Conservation (phyloP, 2,797 vertebrate genomes). For the Neosalanx taihuensis region DNA sequence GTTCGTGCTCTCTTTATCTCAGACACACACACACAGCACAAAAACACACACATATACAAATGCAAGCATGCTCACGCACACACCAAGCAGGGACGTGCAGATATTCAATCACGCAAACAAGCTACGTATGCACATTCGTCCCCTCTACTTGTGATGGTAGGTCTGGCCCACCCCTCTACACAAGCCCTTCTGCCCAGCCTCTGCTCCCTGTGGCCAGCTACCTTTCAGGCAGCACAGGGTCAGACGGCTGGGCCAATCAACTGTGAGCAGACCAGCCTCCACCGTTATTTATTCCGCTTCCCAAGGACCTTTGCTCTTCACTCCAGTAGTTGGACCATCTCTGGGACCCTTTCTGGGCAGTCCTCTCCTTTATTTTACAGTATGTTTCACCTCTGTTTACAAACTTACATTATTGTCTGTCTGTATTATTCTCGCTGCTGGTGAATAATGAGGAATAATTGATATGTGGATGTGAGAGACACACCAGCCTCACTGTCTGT, state of each 20-base stretch:
- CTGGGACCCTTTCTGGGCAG: slow-evolving; percentile 16
- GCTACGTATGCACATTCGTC: slow-evolving; percentile 32
- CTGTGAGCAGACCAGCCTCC: slow-evolving; percentile 38
- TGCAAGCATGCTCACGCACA: slow-evolving; percentile 9
- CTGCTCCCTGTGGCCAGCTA: slow-evolving; percentile 33
- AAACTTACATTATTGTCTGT: slow-evolving; percentile 44
- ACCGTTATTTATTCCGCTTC: slow-evolving; percentile 70
- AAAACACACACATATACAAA: slow-evolving; percentile 8
- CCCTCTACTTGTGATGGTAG: slow-evolving; percentile 27
- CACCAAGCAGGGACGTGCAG: slow-evolving; percentile 23
- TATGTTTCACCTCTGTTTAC: slow-evolving; percentile 50
- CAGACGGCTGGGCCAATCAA: slow-evolving; percentile 40
- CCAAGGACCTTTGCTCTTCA: slow-evolving; percentile 53
- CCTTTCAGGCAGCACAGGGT: slow-evolving; percentile 46
- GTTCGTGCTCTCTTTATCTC: background rate
- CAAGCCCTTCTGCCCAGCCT: slow-evolving; percentile 9
- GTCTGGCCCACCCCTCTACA: slow-evolving; percentile 7
- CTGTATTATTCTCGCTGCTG: slow-evolving; percentile 44
- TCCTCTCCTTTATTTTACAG: slow-evolving; percentile 29
- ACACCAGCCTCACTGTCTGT: slow-evolving; percentile 61
- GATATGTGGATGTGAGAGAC: slow-evolving; percentile 43
- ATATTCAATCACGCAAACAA: background rate
- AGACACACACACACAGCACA: background rate
- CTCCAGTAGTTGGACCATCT: slow-evolving; percentile 29
- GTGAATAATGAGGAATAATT: slow-evolving; percentile 59